Evolutionary conservation across 2,888 invertebrate species (phyloP).

Genomic region (Cylloceria caligata): DNA sequence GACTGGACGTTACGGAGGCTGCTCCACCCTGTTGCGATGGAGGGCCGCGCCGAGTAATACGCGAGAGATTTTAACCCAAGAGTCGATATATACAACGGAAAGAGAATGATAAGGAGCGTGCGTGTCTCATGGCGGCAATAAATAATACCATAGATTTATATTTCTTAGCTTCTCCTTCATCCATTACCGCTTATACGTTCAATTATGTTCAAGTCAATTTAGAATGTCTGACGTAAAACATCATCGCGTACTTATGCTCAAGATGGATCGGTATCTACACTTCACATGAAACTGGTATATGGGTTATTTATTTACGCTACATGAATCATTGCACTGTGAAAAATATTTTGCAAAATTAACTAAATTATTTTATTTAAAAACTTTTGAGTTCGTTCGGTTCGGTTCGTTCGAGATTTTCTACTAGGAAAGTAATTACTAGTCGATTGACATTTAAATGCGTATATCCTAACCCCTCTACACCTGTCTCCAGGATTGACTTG

Average conservation of each 20-base stretch:
- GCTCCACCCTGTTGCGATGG: conserved; percentile 52
- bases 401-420: too few relatives aligned
- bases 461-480: not conserved
- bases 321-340: too few relatives aligned
- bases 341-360: too few relatives aligned
- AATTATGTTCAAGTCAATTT: not conserved
- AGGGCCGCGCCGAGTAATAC: conserved; percentile 50
- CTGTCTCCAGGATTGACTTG: not conserved
- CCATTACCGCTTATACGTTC: not conserved
- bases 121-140: not conserved
- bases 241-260: not conserved
- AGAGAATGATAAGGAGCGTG: not conserved
- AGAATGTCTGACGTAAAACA: not conserved
- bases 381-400: too few relatives aligned
- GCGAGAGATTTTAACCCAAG: conserved; percentile 44
- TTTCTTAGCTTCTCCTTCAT: not conserved
- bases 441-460: not conserved
- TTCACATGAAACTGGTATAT: not conserved
- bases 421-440: too few relatives aligned
- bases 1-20: conserved; percentile 16
- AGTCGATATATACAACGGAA: conserved; percentile 27
- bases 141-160: conserved; percentile 1
- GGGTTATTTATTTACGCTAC: too few relatives aligned
- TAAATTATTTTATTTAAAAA: too few relatives aligned
- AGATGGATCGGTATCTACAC: not conserved